These are phyloP conservation scores for Stenolophus ochropezus DNA, from an alignment of 2,888 invertebrate genomes.

Conservation along the genomic window DNA sequence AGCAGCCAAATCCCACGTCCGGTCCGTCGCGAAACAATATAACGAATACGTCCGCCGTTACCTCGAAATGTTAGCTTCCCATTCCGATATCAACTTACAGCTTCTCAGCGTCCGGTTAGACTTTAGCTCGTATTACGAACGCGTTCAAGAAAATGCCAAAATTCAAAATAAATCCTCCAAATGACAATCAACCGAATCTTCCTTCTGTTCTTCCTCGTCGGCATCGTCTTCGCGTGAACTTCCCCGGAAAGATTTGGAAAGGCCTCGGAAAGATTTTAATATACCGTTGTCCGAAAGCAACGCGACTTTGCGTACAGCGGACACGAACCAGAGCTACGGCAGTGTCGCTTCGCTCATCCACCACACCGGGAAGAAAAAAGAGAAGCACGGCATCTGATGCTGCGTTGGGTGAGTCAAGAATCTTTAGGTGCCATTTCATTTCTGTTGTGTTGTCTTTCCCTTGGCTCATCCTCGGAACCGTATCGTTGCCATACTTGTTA, in stretches of 20 bases:
- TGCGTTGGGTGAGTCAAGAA: conserved; percentile 70
- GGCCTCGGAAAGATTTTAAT: too few species aligned
- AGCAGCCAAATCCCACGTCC: conserved; percentile 79
- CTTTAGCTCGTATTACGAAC: conserved; percentile 96
- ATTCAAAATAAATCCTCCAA: conserved; percentile 32
- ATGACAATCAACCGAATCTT: conserved; percentile 38
- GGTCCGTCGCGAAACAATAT: conserved; percentile 83
- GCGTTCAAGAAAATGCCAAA: conserved; percentile 78
- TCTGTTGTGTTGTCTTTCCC: conserved; percentile 6
- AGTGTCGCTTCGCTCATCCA: conserved; percentile 69
- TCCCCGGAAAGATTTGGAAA: neutral
- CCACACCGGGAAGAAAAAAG: conserved; percentile 67
- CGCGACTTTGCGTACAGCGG: conserved; percentile 30
- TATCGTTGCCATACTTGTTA: conserved; percentile 29
- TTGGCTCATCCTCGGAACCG: conserved; percentile 23
- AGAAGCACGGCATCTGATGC: conserved; percentile 70
- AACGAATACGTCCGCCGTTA: conserved; percentile 92
- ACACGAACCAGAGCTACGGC: conserved; percentile 65
- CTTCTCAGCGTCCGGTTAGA: conserved; percentile 93
- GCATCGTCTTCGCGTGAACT: conserved; percentile 54
- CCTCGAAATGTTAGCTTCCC: conserved; percentile 87
- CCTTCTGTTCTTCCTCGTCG: conserved; percentile 26
- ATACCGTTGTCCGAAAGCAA: conserved; percentile 44
- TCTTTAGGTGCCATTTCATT: conserved; percentile 24
- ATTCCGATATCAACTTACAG: conserved; percentile 90